Base-by-base conservation (phyloP, 2,113 vertebrate genomes). In the Anguilla japonica region DNA sequence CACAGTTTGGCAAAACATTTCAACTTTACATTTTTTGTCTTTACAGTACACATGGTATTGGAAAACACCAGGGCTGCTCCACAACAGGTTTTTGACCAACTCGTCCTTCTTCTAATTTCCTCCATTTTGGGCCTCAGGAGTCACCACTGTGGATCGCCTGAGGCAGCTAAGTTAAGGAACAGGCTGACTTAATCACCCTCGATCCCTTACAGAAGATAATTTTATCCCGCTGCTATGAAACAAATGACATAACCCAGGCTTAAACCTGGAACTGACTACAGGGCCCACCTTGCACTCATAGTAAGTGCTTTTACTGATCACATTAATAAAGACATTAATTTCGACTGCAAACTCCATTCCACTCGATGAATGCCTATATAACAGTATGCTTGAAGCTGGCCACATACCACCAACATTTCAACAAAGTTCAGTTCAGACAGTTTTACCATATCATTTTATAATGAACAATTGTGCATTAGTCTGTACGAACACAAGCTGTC, bases 1-100 rank as follows among this genome's bases (percentile, higher is more conserved):
- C 14, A 50, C 81, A 82, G 41, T 43, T 82, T 82, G 41, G 41
- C 81, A 82, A 82, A 29, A 50, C 4, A 82, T n/a, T 53, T 81
- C 3, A 22, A 20, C 60, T 67, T 67, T 67, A 67, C 60, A 67
- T 75, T 29, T 75, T 75, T 75, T 34, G 71, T 75, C 71, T 75
- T 34, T 75, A 34, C 71, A 75, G 71, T 75, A 75, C 71, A 75
- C 16, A 34, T 34, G 71, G n/a, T 67, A 26, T 67, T 67, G 60
- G 20, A 67, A 67, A 67, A 67, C 18, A 67, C 60, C 3, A 26
- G 22, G 5, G 60, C 60, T 20, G 26, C 3, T 67, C 18, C 60
- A 9, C 60, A 67, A 26, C 18, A 22, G 20, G 3, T 26, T 67
- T 22, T 8, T 26, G 5, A 20, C 0, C 60, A 20, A 3, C 20